Evolutionary conservation across 2,113 vertebrate genomes (phyloP), one percentile per base, ranked within the genome.

Genomic region (Cygnus atratus): DNA sequence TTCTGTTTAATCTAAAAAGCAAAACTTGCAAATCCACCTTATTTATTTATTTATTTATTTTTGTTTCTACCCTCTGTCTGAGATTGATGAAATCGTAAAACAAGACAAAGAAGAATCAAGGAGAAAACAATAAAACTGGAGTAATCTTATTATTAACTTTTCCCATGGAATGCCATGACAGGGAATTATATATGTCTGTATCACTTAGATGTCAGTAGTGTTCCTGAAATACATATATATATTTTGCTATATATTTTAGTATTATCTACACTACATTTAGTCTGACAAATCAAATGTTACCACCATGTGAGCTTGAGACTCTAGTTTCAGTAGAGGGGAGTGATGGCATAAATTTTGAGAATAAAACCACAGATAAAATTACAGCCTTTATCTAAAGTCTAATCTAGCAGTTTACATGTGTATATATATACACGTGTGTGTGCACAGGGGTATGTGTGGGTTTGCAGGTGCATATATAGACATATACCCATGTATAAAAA

Each of bases 311-410:
- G 15, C 26, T 92, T 95, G 54, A 87, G 80, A 58, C 28, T 81
- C 17, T 61, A 72, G 92, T 97, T 97, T 92, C 58, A 78, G 52
- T 59, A 59, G 62, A 95, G 58, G 39, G 17, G 18, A 52, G 6
- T 83, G 58, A 90, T 78, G 6, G 57, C 25, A 92, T 92, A 93
- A 92, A 96, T 87, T 96, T 35, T 71, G 65, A 95, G 43, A 70
- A 77, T 31, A 46, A 95, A 89, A 6, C 26, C 61, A 33, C 75
- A 91, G 77, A 92, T 86, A 21, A 97, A 95, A 95, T 96, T 87
- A 73, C 21, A 93, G 48, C 16, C 50, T 91, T 91, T 83, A 59
- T 78, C 88, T 48, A 48, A 48, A 48, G 46, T 48, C 57, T 90
- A 65, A 8, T 52, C 48, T 54, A 94, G 29, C 12, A 29, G 54